Conservation (phyloP, 2,888 invertebrate genomes). For the Agrochola lota region DNA sequence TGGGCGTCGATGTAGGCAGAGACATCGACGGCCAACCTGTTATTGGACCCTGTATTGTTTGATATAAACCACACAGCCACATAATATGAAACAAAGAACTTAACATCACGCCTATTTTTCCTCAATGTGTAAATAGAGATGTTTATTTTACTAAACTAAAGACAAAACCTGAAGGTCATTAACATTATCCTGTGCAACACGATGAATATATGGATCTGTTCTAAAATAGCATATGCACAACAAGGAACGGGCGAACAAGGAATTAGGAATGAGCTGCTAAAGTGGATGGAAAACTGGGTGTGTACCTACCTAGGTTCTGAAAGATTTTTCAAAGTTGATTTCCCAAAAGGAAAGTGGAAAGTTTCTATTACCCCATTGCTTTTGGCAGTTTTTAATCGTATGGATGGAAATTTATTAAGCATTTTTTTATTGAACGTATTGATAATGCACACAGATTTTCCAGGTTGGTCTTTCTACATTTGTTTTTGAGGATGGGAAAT, state of each 20-base stretch:
- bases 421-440: too few species aligned
- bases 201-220: constrained; percentile 1
- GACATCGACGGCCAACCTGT: too few species aligned
- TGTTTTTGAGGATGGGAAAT: too few species aligned
- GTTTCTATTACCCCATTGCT: background rate
- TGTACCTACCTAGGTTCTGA: background rate
- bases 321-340: background rate
- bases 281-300: constrained; percentile 6
- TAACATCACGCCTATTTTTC: background rate
- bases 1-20: too few species aligned
- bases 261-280: constrained; percentile 19
- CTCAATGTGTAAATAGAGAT: background rate
- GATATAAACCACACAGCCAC: background rate
- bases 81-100: background rate
- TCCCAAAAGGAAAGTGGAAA: background rate
- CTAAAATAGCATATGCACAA: constrained; percentile 2
- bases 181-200: background rate
- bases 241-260: background rate
- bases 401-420: background rate
- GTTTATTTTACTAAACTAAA: background rate
- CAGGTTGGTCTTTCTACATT: too few species aligned
- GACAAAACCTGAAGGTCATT: background rate
- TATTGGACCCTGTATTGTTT: background rate
- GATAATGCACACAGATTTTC: too few species aligned
- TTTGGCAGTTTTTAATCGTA: background rate